Evolutionary conservation across 53 echinoderm and acorn worm species (phyloP), one percentile per base, ranked within the genome.

Genomic region (Mesocentrotus franciscanus): DNA sequence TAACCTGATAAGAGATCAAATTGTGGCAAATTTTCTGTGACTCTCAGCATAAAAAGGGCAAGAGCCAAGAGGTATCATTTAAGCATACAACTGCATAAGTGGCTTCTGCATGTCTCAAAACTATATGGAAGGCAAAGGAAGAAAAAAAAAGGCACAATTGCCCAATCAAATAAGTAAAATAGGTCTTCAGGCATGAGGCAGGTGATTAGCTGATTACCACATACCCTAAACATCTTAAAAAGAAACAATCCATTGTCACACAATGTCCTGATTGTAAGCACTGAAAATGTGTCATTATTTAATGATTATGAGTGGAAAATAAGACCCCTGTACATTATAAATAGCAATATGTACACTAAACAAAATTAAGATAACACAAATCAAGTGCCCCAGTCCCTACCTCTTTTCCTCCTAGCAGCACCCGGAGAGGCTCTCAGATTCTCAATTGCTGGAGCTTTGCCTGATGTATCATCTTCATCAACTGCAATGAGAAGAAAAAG

Each of bases 401-500:
- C 98, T 96, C 97, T 96, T 94, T 97, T 97, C 81, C 97, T 96
- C 90, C 96, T 97, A 11, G 97, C 55, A 58, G 96, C 97, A 68
- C 97, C 96, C 0, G 97, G 97, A 35, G 98, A 98, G 62, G 96
- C 61, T 61, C 96, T 96, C 20, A 96, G 92, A 74, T 95, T 96
- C 42, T 97, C 95, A 27, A 98, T 97, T 35, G 97, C 93, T 58
- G 93, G 96, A 71, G 92, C 95, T 27, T 93, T 83, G 85, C 95
- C 97, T 26, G 95, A 92, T 55, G 91, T 90, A 56, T 96, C 96
- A 8, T 60, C 97, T 79, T 95, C 96, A 26, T 78, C 92, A 30
- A 70, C 92, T 92, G 92, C n/a, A 55, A 39, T 33, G 36, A 70
- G 68, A 39, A 32, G 42, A 7, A 87, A 13, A 87, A 55, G 8